Percentiles rank a stretch among this genome's conserved stretches.
phyloP scores from a whole-genome alignment of 1,140 invertebrate genomes.

The Drosophila saltans region DNA sequence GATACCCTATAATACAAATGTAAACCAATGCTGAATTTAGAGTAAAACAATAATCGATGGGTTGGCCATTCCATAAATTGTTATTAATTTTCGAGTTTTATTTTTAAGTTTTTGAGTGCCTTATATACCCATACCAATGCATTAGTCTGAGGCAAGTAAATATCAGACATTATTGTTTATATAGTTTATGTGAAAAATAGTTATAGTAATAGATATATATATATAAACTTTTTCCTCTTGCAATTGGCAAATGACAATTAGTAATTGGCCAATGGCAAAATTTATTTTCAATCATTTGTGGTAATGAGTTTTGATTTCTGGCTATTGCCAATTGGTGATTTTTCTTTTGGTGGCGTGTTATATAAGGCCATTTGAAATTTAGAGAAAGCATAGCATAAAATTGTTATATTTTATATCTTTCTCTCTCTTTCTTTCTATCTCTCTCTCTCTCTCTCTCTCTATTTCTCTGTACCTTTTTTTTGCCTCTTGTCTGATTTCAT shows the following conservation, averaged over 20 bases:
- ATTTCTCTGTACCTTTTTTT: not conserved
- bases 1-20: not conserved
- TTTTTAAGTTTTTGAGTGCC: too few relatives aligned
- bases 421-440: not conserved
- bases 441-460: not conserved
- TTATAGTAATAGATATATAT: not conserved
- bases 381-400: slow-evolving; percentile 39
- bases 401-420: not conserved
- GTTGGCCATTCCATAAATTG: too few relatives aligned
- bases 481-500: not conserved
- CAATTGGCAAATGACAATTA: not conserved
- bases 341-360: slow-evolving; percentile 11
- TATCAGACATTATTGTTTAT: slow-evolving; percentile 10
- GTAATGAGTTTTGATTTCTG: slow-evolving; percentile 26
- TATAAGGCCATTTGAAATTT: slow-evolving; percentile 29
- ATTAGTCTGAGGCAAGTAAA: too few relatives aligned
- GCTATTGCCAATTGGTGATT: not conserved
- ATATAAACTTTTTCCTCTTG: not conserved
- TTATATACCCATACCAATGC: too few relatives aligned
- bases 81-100: too few relatives aligned
- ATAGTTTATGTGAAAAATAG: slow-evolving; percentile 10
- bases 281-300: slow-evolving; percentile 51
- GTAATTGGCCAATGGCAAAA: slow-evolving; percentile 34
- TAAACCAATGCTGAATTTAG: too few relatives aligned
- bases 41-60: too few relatives aligned